These are phyloP conservation scores for Myotis pilosus DNA, from an alignment of 2,797 vertebrate genomes.

Conservation along the genomic window DNA sequence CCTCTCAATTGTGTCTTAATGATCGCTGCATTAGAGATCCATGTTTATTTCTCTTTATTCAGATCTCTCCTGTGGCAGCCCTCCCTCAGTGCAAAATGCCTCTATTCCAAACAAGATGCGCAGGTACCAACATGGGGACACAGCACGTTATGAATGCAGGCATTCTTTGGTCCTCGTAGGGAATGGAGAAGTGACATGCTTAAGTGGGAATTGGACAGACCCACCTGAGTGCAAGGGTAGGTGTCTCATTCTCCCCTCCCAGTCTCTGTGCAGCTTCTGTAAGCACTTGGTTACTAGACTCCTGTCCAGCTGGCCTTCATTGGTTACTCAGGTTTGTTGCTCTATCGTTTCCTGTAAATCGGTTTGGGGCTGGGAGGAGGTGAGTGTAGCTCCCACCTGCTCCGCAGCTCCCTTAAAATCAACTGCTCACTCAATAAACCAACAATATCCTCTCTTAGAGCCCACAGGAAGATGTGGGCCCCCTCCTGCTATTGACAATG, in stretches of 20 bases:
- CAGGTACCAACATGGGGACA: neutral
- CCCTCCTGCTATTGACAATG: neutral
- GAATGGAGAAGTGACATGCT: neutral
- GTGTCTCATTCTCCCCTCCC: too few relatives aligned
- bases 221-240: neutral
- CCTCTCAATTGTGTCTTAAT: fast-evolving
- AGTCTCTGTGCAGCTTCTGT: neutral
- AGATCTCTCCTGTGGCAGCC: neutral
- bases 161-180: neutral
- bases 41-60: neutral
- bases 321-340: neutral
- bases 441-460: neutral
- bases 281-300: fast-evolving
- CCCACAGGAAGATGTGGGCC: neutral
- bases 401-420: too few relatives aligned
- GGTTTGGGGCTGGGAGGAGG: neutral
- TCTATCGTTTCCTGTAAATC: neutral
- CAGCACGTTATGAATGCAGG: neutral
- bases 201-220: neutral
- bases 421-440: too few relatives aligned
- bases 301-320: neutral
- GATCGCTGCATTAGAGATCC: neutral
- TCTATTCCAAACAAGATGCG: fast-evolving
- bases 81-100: neutral
- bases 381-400: too few relatives aligned